These are phyloP conservation scores for Caenorhabditis parvicauda DNA, from an alignment of 2,888 invertebrate genomes.

Conservation along the genomic window DNA sequence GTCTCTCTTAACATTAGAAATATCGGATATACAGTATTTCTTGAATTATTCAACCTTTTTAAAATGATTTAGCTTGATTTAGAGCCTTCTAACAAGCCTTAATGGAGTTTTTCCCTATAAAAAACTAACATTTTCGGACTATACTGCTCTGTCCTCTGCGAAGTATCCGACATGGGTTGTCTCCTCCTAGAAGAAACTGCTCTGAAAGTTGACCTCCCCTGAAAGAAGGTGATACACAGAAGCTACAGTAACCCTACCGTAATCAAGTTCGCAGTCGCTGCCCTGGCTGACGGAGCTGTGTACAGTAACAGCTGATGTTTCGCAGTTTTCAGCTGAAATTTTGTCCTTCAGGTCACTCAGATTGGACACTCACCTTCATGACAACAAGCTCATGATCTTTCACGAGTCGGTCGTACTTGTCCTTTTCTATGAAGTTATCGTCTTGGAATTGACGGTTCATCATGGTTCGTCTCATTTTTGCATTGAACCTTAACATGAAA, in stretches of 20 bases:
- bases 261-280: slow-evolving; percentile 38
- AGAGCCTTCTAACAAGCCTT: too few relatives aligned
- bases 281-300: slow-evolving; percentile 47
- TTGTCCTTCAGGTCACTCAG: not conserved
- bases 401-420: slow-evolving; percentile 32
- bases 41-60: too few relatives aligned
- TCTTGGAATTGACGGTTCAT: slow-evolving; percentile 21
- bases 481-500: slow-evolving; percentile 34
- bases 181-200: slow-evolving; percentile 5
- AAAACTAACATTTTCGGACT: too few relatives aligned
- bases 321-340: slow-evolving; percentile 43
- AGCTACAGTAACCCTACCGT: too few relatives aligned
- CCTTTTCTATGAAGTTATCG: slow-evolving; percentile 23
- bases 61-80: too few relatives aligned
- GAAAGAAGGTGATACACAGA: too few relatives aligned
- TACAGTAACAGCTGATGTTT: slow-evolving; percentile 56
- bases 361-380: slow-evolving; percentile 15
- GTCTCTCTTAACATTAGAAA: too few relatives aligned
- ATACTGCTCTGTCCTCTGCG: not conserved
- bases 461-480: slow-evolving; percentile 28
- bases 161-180: not conserved
- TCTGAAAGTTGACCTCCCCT: slow-evolving; percentile 32
- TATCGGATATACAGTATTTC: too few relatives aligned
- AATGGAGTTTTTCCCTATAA: too few relatives aligned
- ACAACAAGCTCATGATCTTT: slow-evolving; percentile 32